Conservation (phyloP, 2,888 invertebrate species). For the Lepidocyrtinus sp. region DNA sequence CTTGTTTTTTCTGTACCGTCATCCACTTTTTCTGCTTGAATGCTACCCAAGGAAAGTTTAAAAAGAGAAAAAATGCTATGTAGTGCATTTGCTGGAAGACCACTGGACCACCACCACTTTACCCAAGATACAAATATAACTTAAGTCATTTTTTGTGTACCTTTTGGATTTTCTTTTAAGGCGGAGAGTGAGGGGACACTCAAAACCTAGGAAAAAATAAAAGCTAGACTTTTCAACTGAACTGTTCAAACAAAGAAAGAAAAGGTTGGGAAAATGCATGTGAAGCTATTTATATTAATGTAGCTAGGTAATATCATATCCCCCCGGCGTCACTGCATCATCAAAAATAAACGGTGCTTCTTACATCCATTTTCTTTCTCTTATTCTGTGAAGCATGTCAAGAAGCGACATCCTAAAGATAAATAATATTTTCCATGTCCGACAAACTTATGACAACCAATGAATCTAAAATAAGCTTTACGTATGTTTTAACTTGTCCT, state of each 20-base stretch:
- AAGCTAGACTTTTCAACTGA: not conserved
- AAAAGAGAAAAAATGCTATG: constrained; percentile 8
- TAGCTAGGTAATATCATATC: constrained; percentile 13
- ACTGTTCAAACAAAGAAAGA: constrained; percentile 2
- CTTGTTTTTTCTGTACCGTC: not conserved
- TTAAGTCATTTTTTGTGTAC: constrained; percentile 23
- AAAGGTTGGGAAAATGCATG: not conserved
- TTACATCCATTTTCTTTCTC: too few species aligned
- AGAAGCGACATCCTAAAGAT: constrained; percentile 3
- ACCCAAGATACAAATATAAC: not conserved
- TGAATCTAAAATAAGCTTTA: not conserved
- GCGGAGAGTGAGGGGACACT: constrained; percentile 10
- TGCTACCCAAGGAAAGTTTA: not conserved
- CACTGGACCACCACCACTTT: not conserved
- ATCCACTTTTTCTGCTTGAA: not conserved
- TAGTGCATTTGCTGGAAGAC: not conserved
- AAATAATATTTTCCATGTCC: constrained; percentile 4
- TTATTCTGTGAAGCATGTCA: not conserved
- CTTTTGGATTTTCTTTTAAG: constrained; percentile 31
- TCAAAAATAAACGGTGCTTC: not conserved
- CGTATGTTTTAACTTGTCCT: not conserved
- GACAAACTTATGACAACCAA: not conserved
- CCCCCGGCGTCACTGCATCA: not conserved
- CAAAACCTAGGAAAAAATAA: constrained; percentile 3
- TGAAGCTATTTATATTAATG: constrained; percentile 5